These are phyloP conservation scores for Oryctolagus cuniculus DNA, from an alignment of 2,113 vertebrate species.

Conservation along the genomic window mOryCun1.1 NC_091440.1:104637001-104637500, in stretches of 20 bases:
- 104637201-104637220: neutral
- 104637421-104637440: neutral
- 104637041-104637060: conserved; percentile 72
- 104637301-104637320: conserved; percentile 51
- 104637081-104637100: conserved; percentile 90
- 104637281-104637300: conserved; percentile 71
- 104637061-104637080: conserved; percentile 82
- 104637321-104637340: conserved; percentile 67
- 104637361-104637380: neutral
- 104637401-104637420: neutral
- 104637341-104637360: conserved; percentile 33
- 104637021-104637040: conserved; percentile 68
- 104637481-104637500: conserved; percentile 12
- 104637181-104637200: conserved; percentile 62
- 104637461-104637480: neutral
- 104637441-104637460: neutral
- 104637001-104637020: neutral
- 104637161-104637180: conserved; percentile 85
- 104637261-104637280: conserved; percentile 56
- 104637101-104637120: conserved; percentile 95
- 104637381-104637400: conserved; percentile 8
- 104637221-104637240: conserved; percentile 13
- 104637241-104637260: neutral
- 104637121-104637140: conserved; percentile 82
- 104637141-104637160: conserved; percentile 75